Conservation (phyloP, 2,888 invertebrate genomes). For the Cybosia mesomella region DNA sequence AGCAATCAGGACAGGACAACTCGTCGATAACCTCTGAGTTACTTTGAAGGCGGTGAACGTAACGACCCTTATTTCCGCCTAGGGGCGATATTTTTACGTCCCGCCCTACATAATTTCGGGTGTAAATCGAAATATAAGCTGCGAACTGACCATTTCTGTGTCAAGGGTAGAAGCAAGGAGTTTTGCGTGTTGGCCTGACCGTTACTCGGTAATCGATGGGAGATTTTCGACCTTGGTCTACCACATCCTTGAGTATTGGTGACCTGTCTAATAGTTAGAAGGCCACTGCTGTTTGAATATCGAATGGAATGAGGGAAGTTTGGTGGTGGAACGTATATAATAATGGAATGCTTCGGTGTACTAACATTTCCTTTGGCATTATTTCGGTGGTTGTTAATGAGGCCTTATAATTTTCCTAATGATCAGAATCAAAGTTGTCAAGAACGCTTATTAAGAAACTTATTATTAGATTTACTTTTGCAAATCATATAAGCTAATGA, state of each 20-base stretch:
- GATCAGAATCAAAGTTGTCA: not conserved
- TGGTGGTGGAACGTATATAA: conserved; percentile 8
- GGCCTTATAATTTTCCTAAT: not conserved
- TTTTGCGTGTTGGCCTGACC: conserved; percentile 78
- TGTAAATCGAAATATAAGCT: conserved; percentile 61
- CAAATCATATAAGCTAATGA: not conserved
- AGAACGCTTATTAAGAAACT: not conserved
- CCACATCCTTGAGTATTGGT: conserved; percentile 76
- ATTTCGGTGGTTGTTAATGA: not conserved
- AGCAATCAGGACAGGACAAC: conserved; percentile 25
- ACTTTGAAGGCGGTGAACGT: conserved; percentile 46
- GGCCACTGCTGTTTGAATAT: conserved; percentile 51
- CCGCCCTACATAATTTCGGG: conserved; percentile 76
- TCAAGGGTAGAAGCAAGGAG: conserved; percentile 79
- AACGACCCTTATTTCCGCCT: conserved; percentile 66
- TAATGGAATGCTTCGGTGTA: conserved; percentile 7
- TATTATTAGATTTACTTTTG: too few species aligned
- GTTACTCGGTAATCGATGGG: conserved; percentile 77
- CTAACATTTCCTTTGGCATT: conserved; percentile 5
- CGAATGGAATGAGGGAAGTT: conserved; percentile 39
- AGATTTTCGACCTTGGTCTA: conserved; percentile 82
- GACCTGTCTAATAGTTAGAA: conserved; percentile 72
- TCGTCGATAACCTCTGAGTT: conserved; percentile 24
- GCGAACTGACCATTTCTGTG: conserved; percentile 78
- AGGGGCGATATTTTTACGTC: conserved; percentile 56